A percentile compares a stretch with the other conserved stretches of the same genome.
Conservation (phyloP, 2,113 vertebrate species). For the Otolemur garnettii region DNA sequence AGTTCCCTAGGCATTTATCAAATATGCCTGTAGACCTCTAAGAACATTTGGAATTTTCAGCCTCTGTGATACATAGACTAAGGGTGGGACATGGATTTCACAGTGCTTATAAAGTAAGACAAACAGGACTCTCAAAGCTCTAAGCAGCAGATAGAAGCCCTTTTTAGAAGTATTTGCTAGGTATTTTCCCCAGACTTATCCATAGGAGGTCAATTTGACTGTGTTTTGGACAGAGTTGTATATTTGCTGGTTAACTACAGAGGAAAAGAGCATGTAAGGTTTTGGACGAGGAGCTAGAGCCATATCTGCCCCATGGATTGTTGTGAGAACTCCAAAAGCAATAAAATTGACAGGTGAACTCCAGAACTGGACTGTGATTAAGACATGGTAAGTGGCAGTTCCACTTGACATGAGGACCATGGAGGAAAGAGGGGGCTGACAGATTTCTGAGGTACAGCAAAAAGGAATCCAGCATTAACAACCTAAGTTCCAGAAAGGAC, state of each 20-base stretch:
- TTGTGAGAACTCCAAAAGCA: neutral
- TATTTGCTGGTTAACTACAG: conserved; percentile 39
- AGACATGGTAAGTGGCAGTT: neutral
- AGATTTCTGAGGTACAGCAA: conserved; percentile 30
- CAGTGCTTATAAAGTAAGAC: conserved; percentile 16
- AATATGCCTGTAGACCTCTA: conserved; percentile 47
- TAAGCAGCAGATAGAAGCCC: conserved; percentile 24
- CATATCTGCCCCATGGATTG: neutral
- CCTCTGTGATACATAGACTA: conserved; percentile 9
- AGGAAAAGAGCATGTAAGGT: neutral
- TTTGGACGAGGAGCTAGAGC: neutral
- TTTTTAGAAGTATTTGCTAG: conserved; percentile 28
- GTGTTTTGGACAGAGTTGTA: neutral
- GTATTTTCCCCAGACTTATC: conserved; percentile 1
- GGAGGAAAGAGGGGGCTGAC: neutral
- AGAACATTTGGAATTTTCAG: conserved; percentile 54
- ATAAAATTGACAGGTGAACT: neutral
- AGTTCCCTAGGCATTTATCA: conserved; percentile 56
- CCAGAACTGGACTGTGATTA: neutral
- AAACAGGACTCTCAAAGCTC: conserved; percentile 38
- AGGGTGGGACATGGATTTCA: conserved; percentile 10
- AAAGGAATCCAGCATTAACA: neutral
- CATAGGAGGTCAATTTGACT: neutral
- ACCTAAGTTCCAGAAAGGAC: conserved; percentile 13
- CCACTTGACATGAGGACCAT: neutral